Evolutionary conservation across 1,140 invertebrate genomes (phyloP).

Genomic region (Potamilus streckersoni): DNA sequence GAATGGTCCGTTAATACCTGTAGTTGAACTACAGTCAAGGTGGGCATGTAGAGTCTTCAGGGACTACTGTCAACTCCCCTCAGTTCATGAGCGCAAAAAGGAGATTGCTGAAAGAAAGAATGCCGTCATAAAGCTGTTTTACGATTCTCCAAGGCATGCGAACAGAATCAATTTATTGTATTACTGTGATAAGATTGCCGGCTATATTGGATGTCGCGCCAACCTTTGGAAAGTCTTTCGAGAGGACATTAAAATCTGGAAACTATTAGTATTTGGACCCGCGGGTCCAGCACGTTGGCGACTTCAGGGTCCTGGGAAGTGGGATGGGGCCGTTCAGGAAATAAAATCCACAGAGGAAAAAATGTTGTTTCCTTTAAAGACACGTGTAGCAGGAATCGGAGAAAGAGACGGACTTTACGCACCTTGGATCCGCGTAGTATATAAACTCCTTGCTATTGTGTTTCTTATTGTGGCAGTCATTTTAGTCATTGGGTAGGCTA

Average conservation of each 20-base stretch:
- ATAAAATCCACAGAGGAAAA: constrained; percentile 49
- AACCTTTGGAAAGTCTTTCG: constrained; percentile 37
- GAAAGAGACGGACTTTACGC: constrained; percentile 39
- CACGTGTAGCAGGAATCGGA: constrained; percentile 31
- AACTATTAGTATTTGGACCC: constrained; percentile 57
- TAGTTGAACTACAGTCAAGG: constrained; percentile 70
- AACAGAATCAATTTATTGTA: constrained; percentile 37
- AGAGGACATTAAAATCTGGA: constrained; percentile 30
- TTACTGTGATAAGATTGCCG: constrained; percentile 35
- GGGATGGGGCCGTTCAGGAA: constrained; percentile 66
- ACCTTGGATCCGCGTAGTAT: constrained; percentile 21
- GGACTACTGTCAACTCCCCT: constrained; percentile 26
- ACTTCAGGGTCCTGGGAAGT: constrained; percentile 64
- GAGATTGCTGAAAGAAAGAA: constrained; percentile 22
- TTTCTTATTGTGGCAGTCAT: too few species aligned
- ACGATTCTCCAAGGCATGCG: constrained; percentile 35
- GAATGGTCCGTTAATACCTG: constrained; percentile 69
- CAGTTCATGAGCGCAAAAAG: constrained; percentile 3
- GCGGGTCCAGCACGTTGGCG: constrained; percentile 69
- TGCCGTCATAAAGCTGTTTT: constrained; percentile 27
- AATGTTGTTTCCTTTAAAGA: constrained; percentile 35
- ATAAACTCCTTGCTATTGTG: too few species aligned
- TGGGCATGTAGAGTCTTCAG: constrained; percentile 51
- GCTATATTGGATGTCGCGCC: constrained; percentile 34
- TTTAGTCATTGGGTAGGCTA: too few species aligned